Percentiles rank a stretch among this genome's conserved stretches.
Conservation (phyloP, 2,113 vertebrate genomes). For the Rattus rattus region DNA sequence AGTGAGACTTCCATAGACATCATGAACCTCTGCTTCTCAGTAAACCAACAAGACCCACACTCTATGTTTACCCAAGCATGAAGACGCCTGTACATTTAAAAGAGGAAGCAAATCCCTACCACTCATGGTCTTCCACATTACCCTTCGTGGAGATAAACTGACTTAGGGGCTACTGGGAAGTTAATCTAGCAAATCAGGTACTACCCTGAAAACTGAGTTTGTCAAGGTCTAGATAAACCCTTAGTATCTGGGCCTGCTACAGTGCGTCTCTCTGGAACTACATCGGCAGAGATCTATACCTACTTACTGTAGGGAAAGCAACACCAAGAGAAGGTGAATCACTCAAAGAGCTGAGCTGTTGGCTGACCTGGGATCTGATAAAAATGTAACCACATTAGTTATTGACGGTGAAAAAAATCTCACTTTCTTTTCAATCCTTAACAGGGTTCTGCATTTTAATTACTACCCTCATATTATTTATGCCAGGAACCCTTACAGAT, state of each 20-base stretch:
- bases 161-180: slow-evolving; percentile 1
- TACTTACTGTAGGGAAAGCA: not conserved
- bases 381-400: slow-evolving; percentile 29
- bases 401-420: not conserved
- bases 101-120: not conserved
- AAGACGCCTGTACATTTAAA: not conserved
- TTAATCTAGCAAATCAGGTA: slow-evolving; percentile 12
- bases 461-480: not conserved
- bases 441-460: not conserved
- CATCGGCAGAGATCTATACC: not conserved
- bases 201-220: not conserved
- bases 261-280: not conserved
- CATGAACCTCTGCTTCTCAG: not conserved
- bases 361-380: not conserved
- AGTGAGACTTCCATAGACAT: not conserved
- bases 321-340: not conserved
- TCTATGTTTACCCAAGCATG: not conserved
- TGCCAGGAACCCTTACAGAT: not conserved
- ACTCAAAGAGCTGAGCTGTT: not conserved
- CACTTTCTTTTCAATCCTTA: slow-evolving; percentile 18
- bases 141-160: not conserved
- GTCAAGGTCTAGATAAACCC: not conserved
- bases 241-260: not conserved
- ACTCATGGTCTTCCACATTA: not conserved
- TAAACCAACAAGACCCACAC: not conserved